phyloP scores from a whole-genome alignment of 1,140 invertebrate genomes.

The Brachionus paranguensis region DNA sequence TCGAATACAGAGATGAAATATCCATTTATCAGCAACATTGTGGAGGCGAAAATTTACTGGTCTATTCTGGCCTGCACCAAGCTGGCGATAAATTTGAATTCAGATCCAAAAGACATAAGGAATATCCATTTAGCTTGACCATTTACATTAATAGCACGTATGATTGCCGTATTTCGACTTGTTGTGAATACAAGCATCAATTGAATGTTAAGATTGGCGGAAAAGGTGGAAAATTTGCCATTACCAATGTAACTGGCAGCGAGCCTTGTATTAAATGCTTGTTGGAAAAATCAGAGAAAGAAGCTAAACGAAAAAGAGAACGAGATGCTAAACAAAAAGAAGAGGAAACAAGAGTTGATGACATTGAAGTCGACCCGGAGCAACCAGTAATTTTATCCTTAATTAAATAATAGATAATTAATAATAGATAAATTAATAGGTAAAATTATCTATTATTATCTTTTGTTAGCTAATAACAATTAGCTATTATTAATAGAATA shows the following conservation, averaged over 20 bases:
- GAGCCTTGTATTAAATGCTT: constrained; percentile 1
- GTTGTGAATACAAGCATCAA: constrained; percentile 55
- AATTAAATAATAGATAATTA: too few relatives aligned
- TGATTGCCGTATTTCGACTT: constrained; percentile 52
- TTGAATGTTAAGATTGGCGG: constrained; percentile 50
- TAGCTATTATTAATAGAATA: too few relatives aligned
- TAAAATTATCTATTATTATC: too few relatives aligned
- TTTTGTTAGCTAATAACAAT: neutral
- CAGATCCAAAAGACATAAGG: constrained; percentile 52
- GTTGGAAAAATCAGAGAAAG: neutral
- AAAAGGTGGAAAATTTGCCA: constrained; percentile 51
- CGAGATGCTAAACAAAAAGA: neutral
- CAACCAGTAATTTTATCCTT: neutral
- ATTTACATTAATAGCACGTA: constrained; percentile 52
- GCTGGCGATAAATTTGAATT: constrained; percentile 44
- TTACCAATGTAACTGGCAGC: constrained; percentile 18
- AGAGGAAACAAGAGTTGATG: neutral
- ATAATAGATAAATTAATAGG: too few relatives aligned
- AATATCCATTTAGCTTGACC: constrained; percentile 55
- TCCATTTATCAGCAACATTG: constrained; percentile 55
- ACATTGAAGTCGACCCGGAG: neutral
- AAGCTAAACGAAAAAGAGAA: neutral
- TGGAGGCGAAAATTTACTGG: constrained; percentile 54
- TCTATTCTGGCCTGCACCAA: constrained; percentile 42
- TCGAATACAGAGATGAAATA: constrained; percentile 46